Evolutionary conservation across 2,888 invertebrate genomes (phyloP).

Genomic region (Slavum lentiscoides): DNA sequence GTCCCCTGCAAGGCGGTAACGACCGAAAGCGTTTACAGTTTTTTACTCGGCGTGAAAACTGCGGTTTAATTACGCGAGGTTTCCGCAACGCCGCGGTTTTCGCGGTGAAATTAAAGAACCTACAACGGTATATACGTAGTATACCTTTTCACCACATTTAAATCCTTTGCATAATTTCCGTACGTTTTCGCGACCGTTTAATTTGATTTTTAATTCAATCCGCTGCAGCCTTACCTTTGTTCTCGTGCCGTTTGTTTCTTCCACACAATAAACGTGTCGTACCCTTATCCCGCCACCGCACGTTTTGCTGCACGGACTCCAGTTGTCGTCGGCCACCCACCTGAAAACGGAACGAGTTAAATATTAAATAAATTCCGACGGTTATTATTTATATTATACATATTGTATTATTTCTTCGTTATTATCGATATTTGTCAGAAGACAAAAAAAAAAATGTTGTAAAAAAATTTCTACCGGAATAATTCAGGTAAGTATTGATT

Average conservation of each 20-base stretch:
- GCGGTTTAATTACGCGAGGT: no score
- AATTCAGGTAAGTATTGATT: no score
- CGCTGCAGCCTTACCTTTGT: conserved; percentile 66
- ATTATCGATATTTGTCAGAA: no score
- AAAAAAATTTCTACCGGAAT: no score
- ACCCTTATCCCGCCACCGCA: conserved; percentile 85
- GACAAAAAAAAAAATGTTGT: no score
- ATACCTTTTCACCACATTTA: no score
- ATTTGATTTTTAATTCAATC: conserved; percentile 57
- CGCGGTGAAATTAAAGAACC: background rate
- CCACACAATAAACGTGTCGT: conserved; percentile 81
- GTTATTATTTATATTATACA: no score
- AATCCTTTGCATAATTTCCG: background rate
- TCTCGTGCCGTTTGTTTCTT: conserved; percentile 79
- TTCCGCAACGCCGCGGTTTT: no score
- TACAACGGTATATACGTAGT: background rate
- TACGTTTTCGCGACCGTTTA: conserved; percentile 17
- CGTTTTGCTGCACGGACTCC: conserved; percentile 83
- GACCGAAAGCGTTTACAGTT: no score
- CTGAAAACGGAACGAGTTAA: conserved; percentile 61
- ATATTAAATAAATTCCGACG: background rate
- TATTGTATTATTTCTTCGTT: no score
- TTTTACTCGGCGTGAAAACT: no score
- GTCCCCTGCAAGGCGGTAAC: no score
- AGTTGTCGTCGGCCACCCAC: conserved; percentile 86